These are phyloP conservation scores for Drosophila phalerata DNA, from an alignment of 2,888 invertebrate genomes.

Conservation along the genomic window DNA sequence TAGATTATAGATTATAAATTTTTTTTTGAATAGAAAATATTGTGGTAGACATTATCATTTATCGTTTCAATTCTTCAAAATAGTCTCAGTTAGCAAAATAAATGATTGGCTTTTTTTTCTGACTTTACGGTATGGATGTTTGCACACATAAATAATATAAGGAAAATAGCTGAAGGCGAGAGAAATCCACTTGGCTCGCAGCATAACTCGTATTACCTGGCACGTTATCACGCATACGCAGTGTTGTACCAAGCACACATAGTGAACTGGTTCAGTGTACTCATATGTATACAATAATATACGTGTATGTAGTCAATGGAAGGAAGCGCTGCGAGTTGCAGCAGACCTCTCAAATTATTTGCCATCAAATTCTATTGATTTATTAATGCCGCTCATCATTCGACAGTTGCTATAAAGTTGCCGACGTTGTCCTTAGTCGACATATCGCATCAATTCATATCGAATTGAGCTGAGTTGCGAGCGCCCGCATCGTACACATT, in stretches of 20 bases:
- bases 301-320: neutral
- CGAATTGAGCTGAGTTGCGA: constrained; percentile 9
- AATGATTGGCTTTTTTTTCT: constrained; percentile 27
- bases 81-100: constrained; percentile 9
- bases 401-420: constrained; percentile 58
- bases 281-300: neutral
- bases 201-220: constrained; percentile 11
- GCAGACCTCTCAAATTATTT: constrained; percentile 60
- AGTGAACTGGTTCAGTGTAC: neutral
- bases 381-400: constrained; percentile 71
- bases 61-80: too few relatives aligned
- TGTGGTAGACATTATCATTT: too few relatives aligned
- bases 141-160: constrained; percentile 20
- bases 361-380: constrained; percentile 76
- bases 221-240: constrained; percentile 52
- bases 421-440: constrained; percentile 18
- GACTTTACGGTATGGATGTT: constrained; percentile 12
- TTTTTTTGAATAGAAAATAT: too few relatives aligned
- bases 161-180: constrained; percentile 7
- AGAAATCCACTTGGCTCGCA: constrained; percentile 25
- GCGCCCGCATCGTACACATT: constrained; percentile 53
- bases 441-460: constrained; percentile 10
- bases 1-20: too few relatives aligned
- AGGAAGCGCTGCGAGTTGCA: constrained; percentile 42
- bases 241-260: constrained; percentile 7